These are phyloP conservation scores for Myotis yumanensis DNA, from an alignment of 2,113 vertebrate species.

Conservation along the genomic window DNA sequence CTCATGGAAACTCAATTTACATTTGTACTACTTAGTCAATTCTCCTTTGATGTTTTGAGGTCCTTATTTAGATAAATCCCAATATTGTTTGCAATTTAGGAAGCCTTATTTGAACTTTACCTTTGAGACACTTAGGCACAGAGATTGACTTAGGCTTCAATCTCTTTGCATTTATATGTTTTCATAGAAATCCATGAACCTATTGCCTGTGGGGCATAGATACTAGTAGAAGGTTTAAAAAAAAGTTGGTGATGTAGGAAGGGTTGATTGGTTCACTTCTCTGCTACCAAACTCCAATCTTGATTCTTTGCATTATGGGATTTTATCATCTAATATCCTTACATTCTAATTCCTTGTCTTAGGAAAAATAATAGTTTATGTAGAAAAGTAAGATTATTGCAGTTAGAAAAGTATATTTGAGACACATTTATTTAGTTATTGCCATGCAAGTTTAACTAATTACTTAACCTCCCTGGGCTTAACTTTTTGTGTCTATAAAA, in stretches of 20 bases:
- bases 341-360: background rate
- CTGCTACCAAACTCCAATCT: background rate
- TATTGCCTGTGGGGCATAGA: background rate
- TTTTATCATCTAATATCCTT: background rate
- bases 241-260: accelerated
- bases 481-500: background rate
- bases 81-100: background rate
- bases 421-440: background rate
- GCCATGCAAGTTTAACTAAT: background rate
- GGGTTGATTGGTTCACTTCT: background rate
- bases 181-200: background rate
- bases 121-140: background rate
- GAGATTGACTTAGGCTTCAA: background rate
- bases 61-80: background rate
- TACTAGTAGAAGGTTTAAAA: background rate
- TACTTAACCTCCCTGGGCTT: background rate
- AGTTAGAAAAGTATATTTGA: background rate
- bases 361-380: background rate
- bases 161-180: background rate
- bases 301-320: background rate
- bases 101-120: background rate
- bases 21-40: background rate
- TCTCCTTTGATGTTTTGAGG: background rate
- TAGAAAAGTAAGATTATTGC: background rate
- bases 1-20: background rate